A percentile compares a stretch with the other conserved stretches of the same genome.
phyloP scores from a whole-genome alignment of 2,113 vertebrate species.

The Callionymus lyra region DNA sequence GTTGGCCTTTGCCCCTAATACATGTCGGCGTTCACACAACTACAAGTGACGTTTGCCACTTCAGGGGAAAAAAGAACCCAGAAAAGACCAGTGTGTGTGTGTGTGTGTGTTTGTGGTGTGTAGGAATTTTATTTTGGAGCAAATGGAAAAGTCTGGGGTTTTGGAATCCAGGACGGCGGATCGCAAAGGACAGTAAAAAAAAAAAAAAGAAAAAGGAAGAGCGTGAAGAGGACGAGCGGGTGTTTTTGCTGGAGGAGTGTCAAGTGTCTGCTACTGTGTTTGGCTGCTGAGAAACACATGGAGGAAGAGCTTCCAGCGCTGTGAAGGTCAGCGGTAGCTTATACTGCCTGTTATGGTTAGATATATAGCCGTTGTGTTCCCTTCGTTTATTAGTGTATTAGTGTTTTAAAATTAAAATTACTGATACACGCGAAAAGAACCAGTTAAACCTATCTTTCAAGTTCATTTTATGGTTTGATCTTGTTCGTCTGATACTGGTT shows the following conservation, averaged over 20 bases:
- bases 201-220: slow-evolving; percentile 7
- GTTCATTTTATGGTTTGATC: too few relatives aligned
- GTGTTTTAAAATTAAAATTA: too few relatives aligned
- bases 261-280: slow-evolving; percentile 1
- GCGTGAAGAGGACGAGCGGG: not conserved
- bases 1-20: slow-evolving; percentile 11
- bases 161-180: too few relatives aligned
- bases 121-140: too few relatives aligned
- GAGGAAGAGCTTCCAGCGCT: not conserved
- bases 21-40: slow-evolving; percentile 1
- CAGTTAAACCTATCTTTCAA: too few relatives aligned
- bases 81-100: too few relatives aligned
- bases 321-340: slow-evolving; percentile 16
- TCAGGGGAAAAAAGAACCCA: slow-evolving; percentile 1
- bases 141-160: too few relatives aligned
- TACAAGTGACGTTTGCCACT: not conserved
- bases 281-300: slow-evolving; percentile 17
- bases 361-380: too few relatives aligned
- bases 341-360: not conserved
- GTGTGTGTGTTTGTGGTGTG: too few relatives aligned
- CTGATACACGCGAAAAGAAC: too few relatives aligned
- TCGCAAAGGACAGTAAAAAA: slow-evolving; percentile 1
- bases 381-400: too few relatives aligned
- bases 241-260: slow-evolving; percentile 6
- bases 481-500: too few relatives aligned